Base-by-base conservation (phyloP, 2,797 vertebrate species). In the Anomalospiza imberbis region DNA sequence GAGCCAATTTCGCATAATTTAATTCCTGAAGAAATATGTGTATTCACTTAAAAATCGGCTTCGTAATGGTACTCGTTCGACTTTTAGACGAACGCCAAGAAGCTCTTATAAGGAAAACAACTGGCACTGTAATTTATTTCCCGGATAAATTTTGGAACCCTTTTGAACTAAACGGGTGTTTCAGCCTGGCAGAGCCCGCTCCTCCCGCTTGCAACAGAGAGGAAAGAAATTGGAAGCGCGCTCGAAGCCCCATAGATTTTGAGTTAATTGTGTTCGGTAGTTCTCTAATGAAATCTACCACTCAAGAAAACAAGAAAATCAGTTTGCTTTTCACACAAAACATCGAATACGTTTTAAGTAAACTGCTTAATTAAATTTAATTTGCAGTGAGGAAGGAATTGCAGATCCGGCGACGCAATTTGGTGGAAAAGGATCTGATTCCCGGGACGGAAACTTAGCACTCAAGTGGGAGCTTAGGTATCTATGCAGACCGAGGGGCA, bases 351-450 rank as follows among this genome's bases (percentile, higher is more conserved):
- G 28, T 89, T 91, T 92, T 91, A 89, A 95, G 90, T 81, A 95
- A 97, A 96, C 96, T 77, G 89, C 54, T 95, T 96, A 95, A 97
- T 97, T 95, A 82, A 92, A 96, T 94, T 81, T 76, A 83, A 94
- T 96, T 96, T 93, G 91, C 91, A 94, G 51, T 3, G 89, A 73
- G 53, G 84, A 87, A 91, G 84, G 94, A 94, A 95, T 94, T 94
- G 94, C 86, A 93, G 93, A 97, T 92, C 94, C 67, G 84, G 85
- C 44, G 61, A 71, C 73, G 29, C 91, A 77, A 86, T 95, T 95
- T 90, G 92, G 71, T 94, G 84, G 67, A 73, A 93, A 93, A 91
- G 87, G 78, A 77, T 87, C 75, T 42, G 92, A 68, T 89, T 96
- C 88, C 83, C 84, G 31, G 82, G 89, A 62, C 50, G 74, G 93